Percentiles rank a stretch among this genome's conserved stretches.
These are phyloP conservation scores for Menura novaehollandiae DNA, from an alignment of 2,113 vertebrate genomes.

Conservation along the genomic window DNA sequence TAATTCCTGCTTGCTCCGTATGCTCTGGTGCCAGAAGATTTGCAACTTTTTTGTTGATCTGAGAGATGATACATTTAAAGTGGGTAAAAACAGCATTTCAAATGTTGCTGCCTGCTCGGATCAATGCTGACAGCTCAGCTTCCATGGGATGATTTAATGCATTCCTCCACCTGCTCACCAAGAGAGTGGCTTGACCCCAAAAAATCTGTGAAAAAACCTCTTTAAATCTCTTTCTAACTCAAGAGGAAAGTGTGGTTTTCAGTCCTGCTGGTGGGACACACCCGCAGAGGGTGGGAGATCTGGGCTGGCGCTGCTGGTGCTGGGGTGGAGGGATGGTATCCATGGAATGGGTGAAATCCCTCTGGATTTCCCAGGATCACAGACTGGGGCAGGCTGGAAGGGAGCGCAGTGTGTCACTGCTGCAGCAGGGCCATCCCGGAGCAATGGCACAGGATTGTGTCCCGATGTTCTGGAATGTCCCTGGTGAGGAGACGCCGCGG, in stretches of 20 bases:
- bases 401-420: neutral
- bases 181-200: neutral
- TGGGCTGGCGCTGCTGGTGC: neutral
- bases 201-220: neutral
- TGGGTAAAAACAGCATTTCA: neutral
- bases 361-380: neutral
- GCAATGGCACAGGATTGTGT: neutral
- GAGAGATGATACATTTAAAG: neutral
- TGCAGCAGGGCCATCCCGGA: neutral
- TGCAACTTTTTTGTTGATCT: neutral
- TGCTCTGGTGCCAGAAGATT: neutral
- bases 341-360: neutral
- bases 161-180: conserved; percentile 10
- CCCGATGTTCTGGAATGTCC: neutral
- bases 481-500: neutral
- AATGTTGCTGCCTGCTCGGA: neutral
- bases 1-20: neutral
- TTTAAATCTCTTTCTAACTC: neutral
- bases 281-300: neutral
- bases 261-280: neutral
- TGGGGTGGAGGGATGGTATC: neutral
- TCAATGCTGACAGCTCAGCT: neutral
- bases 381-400: too few species aligned
- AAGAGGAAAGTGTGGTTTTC: neutral
- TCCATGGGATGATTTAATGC: neutral